A percentile compares a stretch with the other conserved stretches of the same genome.
phyloP scores from a whole-genome alignment of 2,888 invertebrate genomes.

The Ptilodon capucinus region DNA sequence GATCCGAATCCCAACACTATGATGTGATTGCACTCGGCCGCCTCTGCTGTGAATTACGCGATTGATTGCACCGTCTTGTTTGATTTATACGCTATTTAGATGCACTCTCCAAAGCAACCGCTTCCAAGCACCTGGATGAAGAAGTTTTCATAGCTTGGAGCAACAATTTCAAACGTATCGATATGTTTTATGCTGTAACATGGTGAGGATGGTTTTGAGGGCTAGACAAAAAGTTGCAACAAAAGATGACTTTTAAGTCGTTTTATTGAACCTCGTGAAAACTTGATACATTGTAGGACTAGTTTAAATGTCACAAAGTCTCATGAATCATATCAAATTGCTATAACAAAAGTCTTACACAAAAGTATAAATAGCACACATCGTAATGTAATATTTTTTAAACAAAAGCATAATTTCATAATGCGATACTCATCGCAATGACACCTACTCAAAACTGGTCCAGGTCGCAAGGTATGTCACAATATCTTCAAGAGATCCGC shows the following conservation, averaged over 20 bases:
- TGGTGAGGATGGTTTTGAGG: too few species aligned
- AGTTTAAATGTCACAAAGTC: background rate
- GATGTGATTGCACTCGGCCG: constrained; percentile 35
- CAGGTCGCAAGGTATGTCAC: constrained; percentile 17
- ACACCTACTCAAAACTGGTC: constrained; percentile 6
- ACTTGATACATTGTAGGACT: background rate
- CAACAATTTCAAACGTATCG: background rate
- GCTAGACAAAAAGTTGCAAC: too few species aligned
- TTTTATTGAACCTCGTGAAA: too few species aligned
- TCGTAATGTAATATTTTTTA: background rate
- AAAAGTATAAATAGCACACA: background rate
- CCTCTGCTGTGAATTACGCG: constrained; percentile 31
- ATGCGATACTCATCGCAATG: background rate
- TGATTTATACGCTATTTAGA: constrained; percentile 11
- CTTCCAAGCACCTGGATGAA: background rate
- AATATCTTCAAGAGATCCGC: constrained; percentile 13
- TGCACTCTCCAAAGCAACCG: background rate
- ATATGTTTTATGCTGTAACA: background rate
- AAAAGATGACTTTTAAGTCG: too few species aligned
- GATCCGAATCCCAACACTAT: constrained; percentile 50
- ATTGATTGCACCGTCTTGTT: constrained; percentile 43
- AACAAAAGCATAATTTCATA: background rate
- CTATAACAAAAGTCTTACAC: background rate
- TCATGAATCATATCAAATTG: background rate
- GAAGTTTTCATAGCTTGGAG: background rate